A percentile compares a stretch with the other conserved stretches of the same genome.
Evolutionary conservation across 2,797 vertebrate genomes (phyloP).

Genomic region (Menidia menidia): DNA sequence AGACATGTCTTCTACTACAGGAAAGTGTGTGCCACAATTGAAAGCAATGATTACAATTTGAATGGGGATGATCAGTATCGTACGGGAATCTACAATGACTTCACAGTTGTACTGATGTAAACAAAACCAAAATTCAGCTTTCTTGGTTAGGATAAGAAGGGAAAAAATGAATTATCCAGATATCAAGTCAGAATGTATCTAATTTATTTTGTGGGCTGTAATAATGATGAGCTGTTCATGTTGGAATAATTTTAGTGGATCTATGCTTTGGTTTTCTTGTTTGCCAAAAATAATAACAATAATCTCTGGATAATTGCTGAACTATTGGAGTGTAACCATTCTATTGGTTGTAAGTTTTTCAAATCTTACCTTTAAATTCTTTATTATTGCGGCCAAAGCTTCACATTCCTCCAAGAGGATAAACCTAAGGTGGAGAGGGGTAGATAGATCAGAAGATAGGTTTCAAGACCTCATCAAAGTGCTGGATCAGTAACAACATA

Average conservation of each 20-base stretch:
- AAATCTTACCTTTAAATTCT: slow-evolving; percentile 85
- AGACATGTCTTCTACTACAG: background rate
- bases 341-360: slow-evolving; percentile 2
- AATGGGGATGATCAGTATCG: background rate
- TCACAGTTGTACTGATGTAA: too few species aligned
- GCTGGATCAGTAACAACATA: slow-evolving; percentile 1
- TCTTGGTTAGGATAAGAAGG: background rate
- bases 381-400: slow-evolving; percentile 75
- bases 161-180: background rate
- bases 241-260: slow-evolving; percentile 7
- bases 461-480: too few species aligned
- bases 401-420: slow-evolving; percentile 83
- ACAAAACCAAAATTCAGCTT: background rate
- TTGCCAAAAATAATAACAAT: slow-evolving; percentile 7
- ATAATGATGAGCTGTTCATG: slow-evolving; percentile 1
- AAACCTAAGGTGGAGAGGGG: slow-evolving; percentile 69
- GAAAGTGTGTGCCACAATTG: background rate
- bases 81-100: too few species aligned
- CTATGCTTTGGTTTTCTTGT: background rate
- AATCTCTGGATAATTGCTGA: background rate
- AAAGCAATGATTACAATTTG: background rate
- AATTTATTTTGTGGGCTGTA: background rate
- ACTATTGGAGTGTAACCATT: background rate
- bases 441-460: slow-evolving; percentile 4
- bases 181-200: background rate